Evolutionary conservation across 2,113 vertebrate species (phyloP).

Genomic region (Hydrochoerus hydrochaeris): DNA sequence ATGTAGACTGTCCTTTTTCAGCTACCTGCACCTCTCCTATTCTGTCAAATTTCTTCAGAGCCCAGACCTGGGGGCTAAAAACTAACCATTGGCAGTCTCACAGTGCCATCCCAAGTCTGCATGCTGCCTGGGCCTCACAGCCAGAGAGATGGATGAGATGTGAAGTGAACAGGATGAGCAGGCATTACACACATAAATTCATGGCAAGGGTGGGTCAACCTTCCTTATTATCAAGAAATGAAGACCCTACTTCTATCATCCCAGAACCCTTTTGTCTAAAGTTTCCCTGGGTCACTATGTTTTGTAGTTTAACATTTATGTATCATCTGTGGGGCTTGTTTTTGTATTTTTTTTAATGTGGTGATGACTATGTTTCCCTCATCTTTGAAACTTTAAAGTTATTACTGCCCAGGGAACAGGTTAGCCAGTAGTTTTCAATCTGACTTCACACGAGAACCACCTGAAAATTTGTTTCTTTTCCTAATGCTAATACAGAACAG

Average conservation of each 20-base stretch:
- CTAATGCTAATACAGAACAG: neutral
- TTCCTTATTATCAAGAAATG: neutral
- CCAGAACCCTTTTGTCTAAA: neutral
- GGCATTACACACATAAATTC: neutral
- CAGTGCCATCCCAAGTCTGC: neutral
- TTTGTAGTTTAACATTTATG: neutral
- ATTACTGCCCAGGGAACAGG: neutral
- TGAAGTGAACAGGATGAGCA: neutral
- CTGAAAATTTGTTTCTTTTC: conserved; percentile 9
- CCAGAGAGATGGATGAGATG: neutral
- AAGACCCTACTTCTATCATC: neutral
- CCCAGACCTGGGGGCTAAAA: neutral
- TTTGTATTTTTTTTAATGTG: neutral
- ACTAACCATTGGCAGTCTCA: neutral
- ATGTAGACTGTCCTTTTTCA: neutral
- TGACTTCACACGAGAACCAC: neutral
- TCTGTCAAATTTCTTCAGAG: neutral
- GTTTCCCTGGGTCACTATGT: neutral
- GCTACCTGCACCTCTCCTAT: neutral
- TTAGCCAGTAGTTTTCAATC: conserved; percentile 11
- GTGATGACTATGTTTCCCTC: neutral
- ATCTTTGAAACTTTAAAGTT: neutral
- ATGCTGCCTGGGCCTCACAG: neutral
- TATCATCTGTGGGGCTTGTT: neutral
- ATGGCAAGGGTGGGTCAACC: neutral